Evolutionary conservation across 2,113 vertebrate species (phyloP).

Genomic region (Progne subis): DNA sequence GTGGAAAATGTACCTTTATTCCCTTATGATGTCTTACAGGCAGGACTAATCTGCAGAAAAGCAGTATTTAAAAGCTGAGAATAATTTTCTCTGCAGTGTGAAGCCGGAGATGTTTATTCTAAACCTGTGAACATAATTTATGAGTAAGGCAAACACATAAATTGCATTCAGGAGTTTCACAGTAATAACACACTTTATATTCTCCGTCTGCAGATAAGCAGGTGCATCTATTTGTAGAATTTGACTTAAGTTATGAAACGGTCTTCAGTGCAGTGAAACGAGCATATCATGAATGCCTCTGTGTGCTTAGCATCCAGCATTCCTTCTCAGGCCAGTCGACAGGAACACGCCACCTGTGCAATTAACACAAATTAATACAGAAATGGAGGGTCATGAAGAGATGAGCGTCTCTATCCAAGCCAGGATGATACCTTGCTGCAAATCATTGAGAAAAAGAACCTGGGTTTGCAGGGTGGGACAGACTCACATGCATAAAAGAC

Average conservation of each 20-base stretch:
- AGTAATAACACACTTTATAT: conserved; percentile 27
- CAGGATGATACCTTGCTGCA: neutral
- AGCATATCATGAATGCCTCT: neutral
- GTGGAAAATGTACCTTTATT: conserved; percentile 36
- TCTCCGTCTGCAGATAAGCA: conserved; percentile 45
- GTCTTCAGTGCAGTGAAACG: neutral
- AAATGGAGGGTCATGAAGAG: neutral
- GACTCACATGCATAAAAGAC: neutral
- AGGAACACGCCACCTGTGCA: neutral
- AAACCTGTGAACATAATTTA: conserved; percentile 48
- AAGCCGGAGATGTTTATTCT: conserved; percentile 2
- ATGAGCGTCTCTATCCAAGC: neutral
- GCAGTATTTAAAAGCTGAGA: conserved; percentile 14
- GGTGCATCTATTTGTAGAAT: conserved; percentile 24
- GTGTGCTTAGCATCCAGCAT: neutral
- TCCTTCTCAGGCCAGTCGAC: neutral
- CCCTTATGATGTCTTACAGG: conserved; percentile 29
- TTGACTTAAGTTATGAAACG: conserved; percentile 8
- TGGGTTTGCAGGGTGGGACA: neutral
- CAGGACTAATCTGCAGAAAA: conserved; percentile 17
- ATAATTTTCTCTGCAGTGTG: conserved; percentile 19
- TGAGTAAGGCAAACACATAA: conserved; percentile 39
- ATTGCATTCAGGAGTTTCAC: conserved; percentile 48
- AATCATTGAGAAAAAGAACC: neutral
- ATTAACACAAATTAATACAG: neutral